These are phyloP conservation scores for Leptatherina wallacei DNA, from an alignment of 2,797 vertebrate species.

Conservation along the genomic window DNA sequence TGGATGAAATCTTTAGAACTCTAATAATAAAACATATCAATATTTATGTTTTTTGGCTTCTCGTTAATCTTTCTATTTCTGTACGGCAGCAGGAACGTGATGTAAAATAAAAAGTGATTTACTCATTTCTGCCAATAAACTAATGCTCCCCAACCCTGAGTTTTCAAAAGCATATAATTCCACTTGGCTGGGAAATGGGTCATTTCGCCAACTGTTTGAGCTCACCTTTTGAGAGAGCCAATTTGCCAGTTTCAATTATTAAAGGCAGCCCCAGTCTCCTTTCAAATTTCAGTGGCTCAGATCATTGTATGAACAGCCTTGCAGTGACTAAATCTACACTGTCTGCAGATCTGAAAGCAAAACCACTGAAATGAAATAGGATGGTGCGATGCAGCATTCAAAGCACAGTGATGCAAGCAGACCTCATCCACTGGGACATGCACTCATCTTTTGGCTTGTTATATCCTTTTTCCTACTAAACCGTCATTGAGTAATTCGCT, in stretches of 20 bases:
- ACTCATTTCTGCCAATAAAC: constrained; percentile 38
- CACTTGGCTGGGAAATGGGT: constrained; percentile 62
- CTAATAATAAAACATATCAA: constrained; percentile 39
- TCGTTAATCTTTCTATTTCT: constrained; percentile 19
- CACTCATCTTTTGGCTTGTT: constrained; percentile 29
- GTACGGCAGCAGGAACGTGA: constrained; percentile 3
- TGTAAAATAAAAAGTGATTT: constrained; percentile 7
- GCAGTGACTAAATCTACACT: constrained; percentile 35
- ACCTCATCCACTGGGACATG: constrained; percentile 35
- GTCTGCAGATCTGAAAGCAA: constrained; percentile 52
- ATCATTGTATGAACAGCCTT: constrained; percentile 34
- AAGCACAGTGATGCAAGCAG: constrained; percentile 42
- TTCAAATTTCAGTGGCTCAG: constrained; percentile 55
- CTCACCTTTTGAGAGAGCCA: constrained; percentile 67
- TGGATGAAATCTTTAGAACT: constrained; percentile 33
- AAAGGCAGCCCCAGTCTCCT: constrained; percentile 69
- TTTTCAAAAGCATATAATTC: constrained; percentile 47
- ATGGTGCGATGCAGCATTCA: constrained; percentile 39
- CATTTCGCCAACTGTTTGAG: constrained; percentile 51
- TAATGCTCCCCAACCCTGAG: constrained; percentile 30
- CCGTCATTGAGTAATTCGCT: constrained; percentile 70
- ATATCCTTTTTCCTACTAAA: constrained; percentile 44
- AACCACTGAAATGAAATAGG: constrained; percentile 35
- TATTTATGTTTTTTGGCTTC: constrained; percentile 33
- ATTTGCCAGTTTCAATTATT: constrained; percentile 77